These are phyloP conservation scores for Limnodromus scolopaceus DNA, from an alignment of 2,797 vertebrate genomes.

Conservation along the genomic window DNA sequence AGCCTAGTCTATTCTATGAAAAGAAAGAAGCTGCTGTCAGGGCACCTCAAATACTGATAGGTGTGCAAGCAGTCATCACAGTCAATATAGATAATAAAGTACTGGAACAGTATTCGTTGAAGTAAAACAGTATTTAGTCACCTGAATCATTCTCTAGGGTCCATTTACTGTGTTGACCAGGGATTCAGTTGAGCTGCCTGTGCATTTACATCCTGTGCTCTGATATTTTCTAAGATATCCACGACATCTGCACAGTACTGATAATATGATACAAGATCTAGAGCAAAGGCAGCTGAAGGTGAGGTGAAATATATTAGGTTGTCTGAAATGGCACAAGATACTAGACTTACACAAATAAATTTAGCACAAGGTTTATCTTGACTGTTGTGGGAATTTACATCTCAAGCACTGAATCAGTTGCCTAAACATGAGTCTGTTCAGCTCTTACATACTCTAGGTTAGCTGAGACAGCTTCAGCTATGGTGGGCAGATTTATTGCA, in stretches of 20 bases:
- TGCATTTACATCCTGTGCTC: background rate
- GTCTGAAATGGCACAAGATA: background rate
- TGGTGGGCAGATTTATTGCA: background rate
- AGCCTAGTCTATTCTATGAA: background rate
- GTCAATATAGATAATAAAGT: background rate
- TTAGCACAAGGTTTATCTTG: background rate
- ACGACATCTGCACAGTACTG: rapidly evolving
- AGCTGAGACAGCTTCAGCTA: background rate
- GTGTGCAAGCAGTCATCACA: background rate
- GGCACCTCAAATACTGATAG: background rate
- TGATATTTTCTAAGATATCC: background rate
- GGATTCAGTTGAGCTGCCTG: background rate
- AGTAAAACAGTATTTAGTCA: background rate
- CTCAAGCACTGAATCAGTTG: background rate
- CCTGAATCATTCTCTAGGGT: background rate
- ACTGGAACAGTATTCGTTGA: background rate
- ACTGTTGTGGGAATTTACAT: background rate
- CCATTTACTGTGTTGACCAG: background rate
- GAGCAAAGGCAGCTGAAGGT: background rate
- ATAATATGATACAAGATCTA: background rate
- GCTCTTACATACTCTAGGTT: background rate
- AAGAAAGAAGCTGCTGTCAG: background rate
- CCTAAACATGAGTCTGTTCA: background rate
- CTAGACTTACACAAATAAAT: background rate
- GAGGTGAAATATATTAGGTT: background rate